These are phyloP conservation scores for rabbit (Oryctolagus cuniculus) DNA, from an alignment of 2,113 vertebrate genomes.

Conservation along the genomic window DNA sequence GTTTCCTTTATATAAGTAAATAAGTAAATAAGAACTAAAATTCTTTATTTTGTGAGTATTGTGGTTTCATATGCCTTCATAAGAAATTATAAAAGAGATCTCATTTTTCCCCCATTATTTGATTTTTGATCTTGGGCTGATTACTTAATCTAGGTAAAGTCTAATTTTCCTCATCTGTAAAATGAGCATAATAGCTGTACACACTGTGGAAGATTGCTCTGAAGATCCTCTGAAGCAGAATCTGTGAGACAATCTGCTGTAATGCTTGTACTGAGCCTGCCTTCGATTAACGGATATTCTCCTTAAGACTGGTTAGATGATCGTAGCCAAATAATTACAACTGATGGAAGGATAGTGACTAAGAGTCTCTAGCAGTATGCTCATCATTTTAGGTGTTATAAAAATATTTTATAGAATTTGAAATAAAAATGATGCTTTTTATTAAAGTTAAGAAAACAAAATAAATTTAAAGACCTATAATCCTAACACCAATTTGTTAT, in stretches of 20 bases:
- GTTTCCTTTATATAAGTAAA: too few relatives aligned
- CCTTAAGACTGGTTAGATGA: not conserved
- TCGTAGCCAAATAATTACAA: not conserved
- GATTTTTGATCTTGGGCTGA: not conserved
- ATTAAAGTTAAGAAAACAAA: not conserved
- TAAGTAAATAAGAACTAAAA: not conserved
- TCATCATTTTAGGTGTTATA: too few relatives aligned
- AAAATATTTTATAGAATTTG: not conserved
- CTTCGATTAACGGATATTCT: not conserved
- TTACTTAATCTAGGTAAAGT: not conserved
- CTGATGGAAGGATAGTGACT: not conserved
- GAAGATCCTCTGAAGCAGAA: slow-evolving; percentile 1
- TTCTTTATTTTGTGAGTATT: slow-evolving; percentile 7
- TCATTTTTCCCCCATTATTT: not conserved
- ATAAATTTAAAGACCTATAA: not conserved
- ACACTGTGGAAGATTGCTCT: not conserved
- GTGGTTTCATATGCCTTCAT: not conserved
- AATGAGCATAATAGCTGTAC: not conserved
- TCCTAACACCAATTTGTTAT: not conserved
- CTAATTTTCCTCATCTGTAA: slow-evolving; percentile 2
- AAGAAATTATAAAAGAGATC: not conserved
- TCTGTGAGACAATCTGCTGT: not conserved
- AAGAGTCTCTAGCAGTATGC: not conserved
- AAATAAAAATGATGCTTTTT: not conserved
- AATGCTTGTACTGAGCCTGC: not conserved